Base-by-base conservation (phyloP, 2,888 invertebrate species). In the Caenorhabditis panamensis region DNA sequence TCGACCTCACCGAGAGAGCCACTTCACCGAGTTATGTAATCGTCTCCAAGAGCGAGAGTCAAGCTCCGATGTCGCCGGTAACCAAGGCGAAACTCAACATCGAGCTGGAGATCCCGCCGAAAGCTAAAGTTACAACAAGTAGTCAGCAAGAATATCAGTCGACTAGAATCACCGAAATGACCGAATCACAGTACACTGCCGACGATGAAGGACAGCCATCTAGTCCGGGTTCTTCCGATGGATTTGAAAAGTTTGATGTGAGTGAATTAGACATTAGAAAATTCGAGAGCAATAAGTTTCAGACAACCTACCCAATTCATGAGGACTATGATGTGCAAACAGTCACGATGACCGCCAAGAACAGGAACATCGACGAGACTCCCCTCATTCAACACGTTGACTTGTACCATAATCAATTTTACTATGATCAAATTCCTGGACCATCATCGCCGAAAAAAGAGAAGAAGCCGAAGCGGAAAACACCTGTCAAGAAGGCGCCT, bases 11-110 rank as follows among this genome's bases (percentile, higher is more conserved):
- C n/a, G 84, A 76, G 49, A 71, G 80, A 58, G 62, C 82, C 9
- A 63, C 72, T 28, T 84, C 84, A 1, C 84, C 84, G 3, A 82
- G 78, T n/a, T 87, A 83, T 69, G 78, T 86, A 8, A 84, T 87
- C 16, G 82, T 87, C 16, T 72, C 82, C 5, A 87, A 87, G 64
- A 64, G 47, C 37, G 87, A 87, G 66, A 79, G 82, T 44, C 71
- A 73, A 22, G 59, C 77, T 6, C 83, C 85, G 13, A 44, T 81
- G 56, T 83, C 85, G 26, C 85, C 85, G n/a, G 49, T 79, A 24
- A 79, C 79, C 6, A 82, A 68, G 54, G 76, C 82, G 0, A 81
- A 81, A 62, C 66, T 84, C 37, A 75, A 84, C 36, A 75, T 84
- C 24, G 82, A 84, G 36, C 54, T 79, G 6, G 76, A 80, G 24